Evolutionary conservation across 2,113 vertebrate species (phyloP).

Genomic region (Bujurquina vittata): DNA sequence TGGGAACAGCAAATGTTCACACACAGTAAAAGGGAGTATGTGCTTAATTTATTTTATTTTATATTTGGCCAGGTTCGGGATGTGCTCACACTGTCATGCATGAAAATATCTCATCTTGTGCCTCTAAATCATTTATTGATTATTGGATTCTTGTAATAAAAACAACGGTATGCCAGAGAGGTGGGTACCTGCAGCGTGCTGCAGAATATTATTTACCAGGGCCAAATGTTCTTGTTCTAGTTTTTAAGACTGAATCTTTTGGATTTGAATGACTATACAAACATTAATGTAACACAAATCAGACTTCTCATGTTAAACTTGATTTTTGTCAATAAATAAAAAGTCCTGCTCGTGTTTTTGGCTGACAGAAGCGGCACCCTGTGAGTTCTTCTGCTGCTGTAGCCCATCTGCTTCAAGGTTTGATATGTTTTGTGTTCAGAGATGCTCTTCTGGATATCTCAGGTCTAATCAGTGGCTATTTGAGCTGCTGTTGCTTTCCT

Average conservation of each 20-base stretch:
- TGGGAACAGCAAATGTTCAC: not conserved
- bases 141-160: not conserved
- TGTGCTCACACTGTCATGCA: not conserved
- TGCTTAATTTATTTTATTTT: too few species aligned
- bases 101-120: not conserved
- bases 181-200: constrained; percentile 13
- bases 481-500: not conserved
- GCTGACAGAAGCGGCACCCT: too few species aligned
- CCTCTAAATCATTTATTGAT: not conserved
- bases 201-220: constrained; percentile 20
- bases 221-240: not conserved
- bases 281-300: not conserved
- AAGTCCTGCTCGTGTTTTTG: too few species aligned
- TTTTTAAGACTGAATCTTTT: too few species aligned
- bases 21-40: not conserved
- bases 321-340: too few species aligned
- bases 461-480: too few species aligned
- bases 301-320: not conserved
- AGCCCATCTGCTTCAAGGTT: too few species aligned
- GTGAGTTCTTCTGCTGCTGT: too few species aligned
- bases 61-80: too few species aligned
- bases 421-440: too few species aligned
- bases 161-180: not conserved
- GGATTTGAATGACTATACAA: not conserved
- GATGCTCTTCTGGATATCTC: too few species aligned